phyloP scores from a whole-genome alignment of 1,140 invertebrate genomes.

The Harpegnathos saltator region DNA sequence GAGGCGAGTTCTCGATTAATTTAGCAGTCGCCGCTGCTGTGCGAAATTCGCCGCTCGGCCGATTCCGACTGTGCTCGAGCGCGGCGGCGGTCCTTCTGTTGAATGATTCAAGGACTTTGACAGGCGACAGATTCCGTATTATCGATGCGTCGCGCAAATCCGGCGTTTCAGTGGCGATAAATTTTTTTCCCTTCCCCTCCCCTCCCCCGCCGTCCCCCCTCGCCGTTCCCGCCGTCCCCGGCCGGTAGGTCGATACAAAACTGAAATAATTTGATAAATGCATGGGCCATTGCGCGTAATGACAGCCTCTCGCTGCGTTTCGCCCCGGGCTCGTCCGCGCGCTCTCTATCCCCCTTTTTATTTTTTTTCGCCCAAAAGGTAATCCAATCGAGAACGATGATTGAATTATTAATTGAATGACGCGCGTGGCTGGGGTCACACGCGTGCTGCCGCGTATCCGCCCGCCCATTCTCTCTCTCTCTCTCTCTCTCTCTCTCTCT shows the following conservation, averaged over 20 bases:
- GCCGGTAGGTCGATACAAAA: slow-evolving; percentile 79
- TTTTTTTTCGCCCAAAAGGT: slow-evolving; percentile 77
- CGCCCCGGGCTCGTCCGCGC: slow-evolving; percentile 58
- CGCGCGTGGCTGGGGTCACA: slow-evolving; percentile 80
- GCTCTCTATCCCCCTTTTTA: slow-evolving; percentile 48
- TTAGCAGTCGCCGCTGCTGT: slow-evolving; percentile 3
- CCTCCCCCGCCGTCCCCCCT: neutral
- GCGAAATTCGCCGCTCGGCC: neutral
- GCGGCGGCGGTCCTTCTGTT: slow-evolving; percentile 33
- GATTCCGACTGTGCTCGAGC: neutral
- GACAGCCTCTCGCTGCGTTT: slow-evolving; percentile 54
- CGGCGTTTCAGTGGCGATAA: slow-evolving; percentile 56
- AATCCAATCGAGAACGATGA: slow-evolving; percentile 84
- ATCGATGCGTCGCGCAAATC: slow-evolving; percentile 38
- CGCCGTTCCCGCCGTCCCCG: slow-evolving; percentile 62
- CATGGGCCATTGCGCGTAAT: slow-evolving; percentile 59
- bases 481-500: slow-evolving; percentile 38
- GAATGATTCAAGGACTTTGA: slow-evolving; percentile 53
- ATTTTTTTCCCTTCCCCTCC: slow-evolving; percentile 15
- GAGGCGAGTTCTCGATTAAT: neutral
- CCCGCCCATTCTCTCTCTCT: slow-evolving; percentile 45
- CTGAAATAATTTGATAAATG: slow-evolving; percentile 82
- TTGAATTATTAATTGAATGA: slow-evolving; percentile 86
- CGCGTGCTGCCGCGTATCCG: slow-evolving; percentile 64
- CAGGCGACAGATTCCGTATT: slow-evolving; percentile 32